A percentile compares a stretch with the other conserved stretches of the same genome.
Conservation (phyloP, 2,797 vertebrate species). For the Cygnus olor region DNA sequence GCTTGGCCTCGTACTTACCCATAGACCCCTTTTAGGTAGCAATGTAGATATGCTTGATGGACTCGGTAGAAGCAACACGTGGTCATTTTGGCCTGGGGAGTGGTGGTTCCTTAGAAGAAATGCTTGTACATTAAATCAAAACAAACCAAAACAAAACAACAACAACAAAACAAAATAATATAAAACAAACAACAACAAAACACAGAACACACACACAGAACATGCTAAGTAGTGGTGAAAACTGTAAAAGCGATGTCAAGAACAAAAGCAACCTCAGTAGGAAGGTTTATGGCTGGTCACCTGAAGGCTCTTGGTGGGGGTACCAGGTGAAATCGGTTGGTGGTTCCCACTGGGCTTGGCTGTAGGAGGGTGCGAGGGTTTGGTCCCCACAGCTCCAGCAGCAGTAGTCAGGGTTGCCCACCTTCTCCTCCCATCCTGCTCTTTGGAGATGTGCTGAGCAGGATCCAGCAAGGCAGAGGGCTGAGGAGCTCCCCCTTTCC, state of each 20-base stretch:
- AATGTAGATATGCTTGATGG: not conserved
- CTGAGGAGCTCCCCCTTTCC: not conserved
- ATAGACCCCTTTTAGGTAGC: not conserved
- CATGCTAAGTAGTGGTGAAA: not conserved
- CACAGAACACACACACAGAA: not conserved
- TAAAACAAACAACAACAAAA: no score
- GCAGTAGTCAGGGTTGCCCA: not conserved
- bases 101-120: constrained; percentile 4
- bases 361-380: not conserved
- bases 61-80: not conserved
- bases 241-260: not conserved
- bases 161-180: no score
- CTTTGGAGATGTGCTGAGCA: not conserved
- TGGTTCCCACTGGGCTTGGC: not conserved
- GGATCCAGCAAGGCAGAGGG: not conserved
- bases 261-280: not conserved
- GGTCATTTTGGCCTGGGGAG: not conserved
- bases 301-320: not conserved
- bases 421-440: not conserved
- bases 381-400: not conserved
- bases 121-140: not conserved
- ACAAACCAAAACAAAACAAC: no score
- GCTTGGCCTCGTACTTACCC: not conserved
- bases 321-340: not conserved
- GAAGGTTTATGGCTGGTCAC: not conserved